phyloP scores from a whole-genome alignment of 2,888 invertebrate genomes.

The Andrena bucephala region DNA sequence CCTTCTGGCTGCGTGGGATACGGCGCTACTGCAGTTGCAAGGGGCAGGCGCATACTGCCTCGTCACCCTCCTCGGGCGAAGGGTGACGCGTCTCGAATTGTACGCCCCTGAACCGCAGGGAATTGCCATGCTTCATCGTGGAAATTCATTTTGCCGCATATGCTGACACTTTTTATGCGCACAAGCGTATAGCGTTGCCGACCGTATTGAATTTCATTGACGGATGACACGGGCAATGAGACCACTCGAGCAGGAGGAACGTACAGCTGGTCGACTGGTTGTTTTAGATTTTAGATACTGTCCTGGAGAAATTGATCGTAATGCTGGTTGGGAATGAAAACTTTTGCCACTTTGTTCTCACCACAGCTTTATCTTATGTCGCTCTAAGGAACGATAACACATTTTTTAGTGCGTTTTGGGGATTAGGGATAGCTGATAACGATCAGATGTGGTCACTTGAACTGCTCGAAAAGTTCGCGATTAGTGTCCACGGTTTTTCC shows the following conservation, averaged over 20 bases:
- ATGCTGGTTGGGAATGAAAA: background rate
- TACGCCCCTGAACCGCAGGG: slow-evolving; percentile 21
- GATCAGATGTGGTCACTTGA: background rate
- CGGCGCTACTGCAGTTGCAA: background rate
- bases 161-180: background rate
- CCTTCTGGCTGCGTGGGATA: slow-evolving; percentile 28
- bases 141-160: slow-evolving; percentile 35
- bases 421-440: background rate
- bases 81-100: background rate
- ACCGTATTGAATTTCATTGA: background rate
- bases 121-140: slow-evolving; percentile 23
- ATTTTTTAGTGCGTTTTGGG: background rate
- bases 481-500: background rate
- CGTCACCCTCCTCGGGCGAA: slow-evolving; percentile 8
- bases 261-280: background rate
- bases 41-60: slow-evolving; percentile 39
- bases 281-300: background rate
- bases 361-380: background rate
- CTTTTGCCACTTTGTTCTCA: background rate
- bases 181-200: background rate
- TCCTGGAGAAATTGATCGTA: background rate
- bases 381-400: background rate
- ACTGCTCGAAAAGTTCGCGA: slow-evolving; percentile 2
- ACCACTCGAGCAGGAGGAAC: background rate
- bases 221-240: background rate